These are phyloP conservation scores for Athalia circularis DNA, from an alignment of 2,888 invertebrate species.

Conservation along the genomic window DNA sequence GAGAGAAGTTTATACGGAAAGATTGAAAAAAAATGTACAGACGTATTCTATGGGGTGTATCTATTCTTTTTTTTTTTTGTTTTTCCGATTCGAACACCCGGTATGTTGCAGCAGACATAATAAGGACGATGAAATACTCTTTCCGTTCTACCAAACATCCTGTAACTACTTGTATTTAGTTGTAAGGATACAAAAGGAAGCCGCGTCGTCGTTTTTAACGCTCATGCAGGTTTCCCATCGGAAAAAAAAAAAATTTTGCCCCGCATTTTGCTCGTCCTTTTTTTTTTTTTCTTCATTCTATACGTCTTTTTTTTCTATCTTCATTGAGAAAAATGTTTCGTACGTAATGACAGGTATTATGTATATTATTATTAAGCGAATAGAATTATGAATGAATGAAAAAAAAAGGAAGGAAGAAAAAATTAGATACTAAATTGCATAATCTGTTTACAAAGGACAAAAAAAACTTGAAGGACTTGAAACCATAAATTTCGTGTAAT, in stretches of 20 bases:
- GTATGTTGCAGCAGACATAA: slow-evolving; percentile 5
- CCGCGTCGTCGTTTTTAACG: background rate
- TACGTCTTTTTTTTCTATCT: slow-evolving; percentile 6
- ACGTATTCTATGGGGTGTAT: too few species aligned
- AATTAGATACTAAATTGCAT: slow-evolving; percentile 23
- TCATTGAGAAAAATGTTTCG: background rate
- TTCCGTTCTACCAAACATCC: slow-evolving; percentile 65
- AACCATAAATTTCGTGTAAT: background rate
- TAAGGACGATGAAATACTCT: background rate
- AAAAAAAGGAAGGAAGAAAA: slow-evolving; percentile 4
- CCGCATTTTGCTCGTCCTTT: background rate
- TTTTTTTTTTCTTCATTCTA: slow-evolving; percentile 5
- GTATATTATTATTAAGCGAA: too few species aligned
- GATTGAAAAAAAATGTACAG: too few species aligned
- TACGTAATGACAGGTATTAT: too few species aligned
- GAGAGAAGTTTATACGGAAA: background rate
- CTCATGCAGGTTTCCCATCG: slow-evolving; percentile 1
- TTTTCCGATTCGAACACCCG: slow-evolving; percentile 1
- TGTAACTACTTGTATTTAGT: slow-evolving; percentile 49
- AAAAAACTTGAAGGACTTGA: background rate
- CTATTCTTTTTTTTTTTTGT: background rate
- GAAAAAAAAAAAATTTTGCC: background rate
- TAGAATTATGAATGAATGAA: background rate
- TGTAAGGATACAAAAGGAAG: slow-evolving; percentile 18
- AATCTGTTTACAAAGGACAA: slow-evolving; percentile 11